A percentile compares a stretch with the other conserved stretches of the same genome.
Evolutionary conservation across 2,113 vertebrate genomes (phyloP).

Genomic region (Polypterus senegalus): DNA sequence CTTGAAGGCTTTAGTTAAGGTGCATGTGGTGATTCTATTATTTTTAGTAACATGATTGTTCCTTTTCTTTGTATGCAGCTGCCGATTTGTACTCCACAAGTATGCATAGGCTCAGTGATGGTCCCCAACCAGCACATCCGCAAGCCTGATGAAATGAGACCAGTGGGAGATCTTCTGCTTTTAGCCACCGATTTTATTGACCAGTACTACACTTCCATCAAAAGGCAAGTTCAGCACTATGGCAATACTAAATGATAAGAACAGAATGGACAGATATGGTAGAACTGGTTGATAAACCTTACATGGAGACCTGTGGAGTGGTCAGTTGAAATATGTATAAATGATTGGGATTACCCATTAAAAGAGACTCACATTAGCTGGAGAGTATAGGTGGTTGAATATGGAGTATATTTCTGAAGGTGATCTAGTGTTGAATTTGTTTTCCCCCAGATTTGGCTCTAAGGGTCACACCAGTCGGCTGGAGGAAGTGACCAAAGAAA

Average conservation of each 20-base stretch:
- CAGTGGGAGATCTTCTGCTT: constrained; percentile 68
- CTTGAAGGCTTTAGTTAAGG: no score
- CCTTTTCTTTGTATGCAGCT: constrained; percentile 42
- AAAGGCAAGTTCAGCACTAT: constrained; percentile 52
- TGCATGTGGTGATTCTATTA: no score
- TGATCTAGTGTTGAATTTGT: neutral
- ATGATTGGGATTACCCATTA: no score
- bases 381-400: no score
- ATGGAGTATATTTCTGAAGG: no score
- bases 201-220: constrained; percentile 94
- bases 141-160: constrained; percentile 64
- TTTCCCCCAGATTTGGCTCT: constrained; percentile 63
- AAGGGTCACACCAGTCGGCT: constrained; percentile 82
- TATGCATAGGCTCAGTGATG: constrained; percentile 85
- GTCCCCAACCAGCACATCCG: constrained; percentile 51
- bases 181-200: constrained; percentile 90
- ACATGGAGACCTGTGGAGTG: no score
- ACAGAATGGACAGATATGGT: neutral
- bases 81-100: constrained; percentile 61
- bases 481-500: constrained; percentile 87
- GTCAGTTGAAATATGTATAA: no score
- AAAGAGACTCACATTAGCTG: no score
- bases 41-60: no score
- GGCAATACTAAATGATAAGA: neutral
- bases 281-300: neutral